phyloP scores from a whole-genome alignment of 1,140 invertebrate genomes.

The Hyles vespertilio region DNA sequence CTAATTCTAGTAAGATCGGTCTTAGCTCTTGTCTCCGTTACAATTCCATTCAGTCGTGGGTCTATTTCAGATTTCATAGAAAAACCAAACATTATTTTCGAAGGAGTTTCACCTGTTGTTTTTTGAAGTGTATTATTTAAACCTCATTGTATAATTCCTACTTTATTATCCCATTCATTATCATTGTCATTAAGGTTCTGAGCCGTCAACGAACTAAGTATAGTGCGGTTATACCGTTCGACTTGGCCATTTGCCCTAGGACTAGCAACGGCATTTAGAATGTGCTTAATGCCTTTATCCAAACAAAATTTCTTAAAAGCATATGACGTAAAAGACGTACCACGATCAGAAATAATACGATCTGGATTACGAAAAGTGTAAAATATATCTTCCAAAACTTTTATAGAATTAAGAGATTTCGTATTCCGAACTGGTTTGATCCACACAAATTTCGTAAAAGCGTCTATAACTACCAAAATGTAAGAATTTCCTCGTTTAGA shows the following conservation, averaged over 20 bases:
- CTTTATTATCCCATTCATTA: conserved; percentile 23
- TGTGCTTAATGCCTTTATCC: conserved; percentile 24
- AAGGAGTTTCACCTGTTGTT: too few relatives aligned
- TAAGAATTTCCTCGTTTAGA: conserved; percentile 23
- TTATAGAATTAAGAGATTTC: conserved; percentile 17
- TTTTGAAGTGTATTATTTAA: too few relatives aligned
- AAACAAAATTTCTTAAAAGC: conserved; percentile 21
- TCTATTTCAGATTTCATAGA: conserved; percentile 21
- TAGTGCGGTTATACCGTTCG: conserved; percentile 30
- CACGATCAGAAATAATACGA: conserved; percentile 25
- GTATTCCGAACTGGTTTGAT: conserved; percentile 24
- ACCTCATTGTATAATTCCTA: conserved; percentile 27
- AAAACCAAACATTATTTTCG: conserved; percentile 16
- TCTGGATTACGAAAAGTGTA: conserved; percentile 20
- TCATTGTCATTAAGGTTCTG: conserved; percentile 19
- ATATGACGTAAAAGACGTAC: conserved; percentile 30
- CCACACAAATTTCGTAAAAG: conserved; percentile 29
- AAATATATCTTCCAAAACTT: conserved; percentile 25
- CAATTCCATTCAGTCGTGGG: conserved; percentile 19
- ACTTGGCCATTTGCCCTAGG: conserved; percentile 31
- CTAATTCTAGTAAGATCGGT: conserved; percentile 8
- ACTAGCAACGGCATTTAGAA: conserved; percentile 31
- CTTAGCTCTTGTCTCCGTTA: conserved; percentile 19
- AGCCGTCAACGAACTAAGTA: conserved; percentile 24
- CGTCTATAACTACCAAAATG: conserved; percentile 24